Conservation (phyloP, 2,113 vertebrate species). For the Serilophus lunatus region DNA sequence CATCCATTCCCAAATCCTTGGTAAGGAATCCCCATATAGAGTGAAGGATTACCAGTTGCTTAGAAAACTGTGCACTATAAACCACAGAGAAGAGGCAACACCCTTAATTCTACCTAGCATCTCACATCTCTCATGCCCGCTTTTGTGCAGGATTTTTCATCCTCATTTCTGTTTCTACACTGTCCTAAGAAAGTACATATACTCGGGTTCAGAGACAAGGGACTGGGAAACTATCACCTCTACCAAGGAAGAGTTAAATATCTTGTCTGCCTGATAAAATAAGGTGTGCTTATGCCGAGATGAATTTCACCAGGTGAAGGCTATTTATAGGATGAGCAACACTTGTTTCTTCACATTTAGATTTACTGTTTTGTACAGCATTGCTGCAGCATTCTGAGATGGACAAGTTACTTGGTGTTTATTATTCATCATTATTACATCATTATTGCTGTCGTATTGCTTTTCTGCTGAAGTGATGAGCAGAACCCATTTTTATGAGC, state of each 20-base stretch:
- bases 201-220: background rate
- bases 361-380: background rate
- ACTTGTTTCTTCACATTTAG: background rate
- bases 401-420: background rate
- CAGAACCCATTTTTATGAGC: background rate
- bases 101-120: background rate
- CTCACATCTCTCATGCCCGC: background rate
- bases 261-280: background rate
- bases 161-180: background rate
- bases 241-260: background rate
- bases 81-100: background rate
- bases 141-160: background rate
- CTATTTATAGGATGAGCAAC: background rate
- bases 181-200: background rate
- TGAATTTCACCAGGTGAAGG: background rate
- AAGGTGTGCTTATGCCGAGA: background rate
- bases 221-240: background rate
- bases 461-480: background rate
- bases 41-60: background rate
- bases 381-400: background rate
- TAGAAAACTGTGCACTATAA: background rate
- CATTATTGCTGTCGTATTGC: background rate
- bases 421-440: background rate
- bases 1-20: background rate
- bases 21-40: background rate